Evolutionary conservation across 1,140 invertebrate species (phyloP).

Genomic region (Trichoplusia ni): DNA sequence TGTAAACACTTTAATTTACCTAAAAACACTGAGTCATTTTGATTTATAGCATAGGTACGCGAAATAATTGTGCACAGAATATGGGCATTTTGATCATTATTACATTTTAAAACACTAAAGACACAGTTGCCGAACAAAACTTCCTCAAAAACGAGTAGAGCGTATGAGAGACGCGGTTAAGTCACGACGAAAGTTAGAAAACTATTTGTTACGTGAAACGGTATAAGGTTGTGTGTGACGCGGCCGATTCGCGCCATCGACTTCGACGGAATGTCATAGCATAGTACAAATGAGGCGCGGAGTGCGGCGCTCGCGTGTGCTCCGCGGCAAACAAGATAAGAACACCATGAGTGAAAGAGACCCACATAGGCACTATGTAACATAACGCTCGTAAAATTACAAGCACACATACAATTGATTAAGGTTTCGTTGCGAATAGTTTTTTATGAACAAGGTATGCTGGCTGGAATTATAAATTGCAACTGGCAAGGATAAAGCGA

Average conservation of each 20-base stretch:
- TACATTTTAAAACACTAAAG: slow-evolving; percentile 35
- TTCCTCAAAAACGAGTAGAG: slow-evolving; percentile 18
- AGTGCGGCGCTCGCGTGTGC: slow-evolving; percentile 23
- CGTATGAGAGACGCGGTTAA: slow-evolving; percentile 19
- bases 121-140: slow-evolving; percentile 29
- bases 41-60: slow-evolving; percentile 50
- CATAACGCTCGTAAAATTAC: neutral
- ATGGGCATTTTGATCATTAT: slow-evolving; percentile 23
- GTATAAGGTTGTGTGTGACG: slow-evolving; percentile 38
- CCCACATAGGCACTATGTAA: slow-evolving; percentile 11
- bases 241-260: slow-evolving; percentile 54
- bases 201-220: slow-evolving; percentile 41
- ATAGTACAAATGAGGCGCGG: slow-evolving; percentile 30
- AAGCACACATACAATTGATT: slow-evolving; percentile 9
- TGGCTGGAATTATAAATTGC: neutral
- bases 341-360: slow-evolving; percentile 51
- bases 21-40: slow-evolving; percentile 70
- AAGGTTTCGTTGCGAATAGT: slow-evolving; percentile 1
- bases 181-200: slow-evolving; percentile 55
- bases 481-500: no score
- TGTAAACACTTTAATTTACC: slow-evolving; percentile 66
- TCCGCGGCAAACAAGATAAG: slow-evolving; percentile 50
- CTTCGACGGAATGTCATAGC: slow-evolving; percentile 61
- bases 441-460: neutral
- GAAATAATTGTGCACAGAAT: slow-evolving; percentile 47